Evolutionary conservation across 2,888 invertebrate genomes (phyloP).

Genomic region (Apotomis capreana): DNA sequence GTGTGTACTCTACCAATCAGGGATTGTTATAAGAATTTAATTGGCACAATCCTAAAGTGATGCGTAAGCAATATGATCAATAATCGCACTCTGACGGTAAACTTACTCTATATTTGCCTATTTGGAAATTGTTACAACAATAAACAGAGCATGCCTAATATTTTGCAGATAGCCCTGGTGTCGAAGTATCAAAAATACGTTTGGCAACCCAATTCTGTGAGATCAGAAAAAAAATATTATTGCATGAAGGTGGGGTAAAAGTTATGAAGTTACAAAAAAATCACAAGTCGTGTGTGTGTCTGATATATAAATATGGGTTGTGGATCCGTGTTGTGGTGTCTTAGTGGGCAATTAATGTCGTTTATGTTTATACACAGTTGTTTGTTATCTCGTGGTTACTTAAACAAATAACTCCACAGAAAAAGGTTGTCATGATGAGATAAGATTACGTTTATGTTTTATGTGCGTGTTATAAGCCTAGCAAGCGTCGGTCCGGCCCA

Average conservation of each 20-base stretch:
- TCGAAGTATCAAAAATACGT: slow-evolving; percentile 34
- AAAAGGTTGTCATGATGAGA: too few relatives aligned
- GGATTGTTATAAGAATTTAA: too few relatives aligned
- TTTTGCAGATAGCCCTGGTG: slow-evolving; percentile 41
- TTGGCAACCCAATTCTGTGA: slow-evolving; percentile 25
- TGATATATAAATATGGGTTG: slow-evolving; percentile 28
- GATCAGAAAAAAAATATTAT: slow-evolving; percentile 36
- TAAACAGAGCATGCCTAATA: slow-evolving; percentile 25
- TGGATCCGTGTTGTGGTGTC: slow-evolving; percentile 39
- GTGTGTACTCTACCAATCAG: too few relatives aligned
- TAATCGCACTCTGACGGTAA: not conserved
- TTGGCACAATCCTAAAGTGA: too few relatives aligned
- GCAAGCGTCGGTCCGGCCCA: too few relatives aligned
- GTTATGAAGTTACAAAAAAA: slow-evolving; percentile 7
- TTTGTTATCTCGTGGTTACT: too few relatives aligned
- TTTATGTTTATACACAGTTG: too few relatives aligned
- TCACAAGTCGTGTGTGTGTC: slow-evolving; percentile 15
- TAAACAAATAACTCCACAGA: too few relatives aligned
- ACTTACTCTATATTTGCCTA: not conserved
- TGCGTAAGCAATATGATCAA: too few relatives aligned
- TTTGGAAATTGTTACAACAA: not conserved
- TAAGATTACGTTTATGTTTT: too few relatives aligned
- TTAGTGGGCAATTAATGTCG: slow-evolving; percentile 12
- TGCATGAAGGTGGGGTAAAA: slow-evolving; percentile 35
- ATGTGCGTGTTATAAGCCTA: too few relatives aligned